Conservation (phyloP, 2,888 invertebrate genomes). For the Cerceris ruficornis region DNA sequence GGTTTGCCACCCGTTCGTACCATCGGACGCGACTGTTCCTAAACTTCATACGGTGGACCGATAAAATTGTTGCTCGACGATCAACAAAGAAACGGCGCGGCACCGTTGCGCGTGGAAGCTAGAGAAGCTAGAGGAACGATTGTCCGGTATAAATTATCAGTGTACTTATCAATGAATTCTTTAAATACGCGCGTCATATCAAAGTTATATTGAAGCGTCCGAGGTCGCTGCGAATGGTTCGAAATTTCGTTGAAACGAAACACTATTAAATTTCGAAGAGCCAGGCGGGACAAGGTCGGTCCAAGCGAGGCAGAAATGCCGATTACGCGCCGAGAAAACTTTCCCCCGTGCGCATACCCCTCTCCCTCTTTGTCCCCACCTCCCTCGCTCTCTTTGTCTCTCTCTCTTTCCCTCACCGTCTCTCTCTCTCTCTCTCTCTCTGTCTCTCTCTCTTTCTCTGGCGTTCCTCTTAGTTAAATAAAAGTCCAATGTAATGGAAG, state of each 20-base stretch:
- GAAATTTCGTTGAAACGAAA: constrained; percentile 15
- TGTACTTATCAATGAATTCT: background rate
- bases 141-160: too few relatives aligned
- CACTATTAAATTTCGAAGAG: constrained; percentile 25
- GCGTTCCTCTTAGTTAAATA: constrained; percentile 38
- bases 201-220: background rate
- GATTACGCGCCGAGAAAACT: constrained; percentile 44
- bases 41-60: too few relatives aligned
- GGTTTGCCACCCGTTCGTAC: too few relatives aligned
- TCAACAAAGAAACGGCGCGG: too few relatives aligned
- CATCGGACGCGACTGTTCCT: too few relatives aligned
- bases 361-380: background rate
- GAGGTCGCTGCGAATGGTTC: background rate
- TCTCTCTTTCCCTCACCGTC: too few relatives aligned
- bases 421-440: too few relatives aligned
- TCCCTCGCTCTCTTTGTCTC: too few relatives aligned
- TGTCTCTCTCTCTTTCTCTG: background rate
- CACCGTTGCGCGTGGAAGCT: too few relatives aligned
- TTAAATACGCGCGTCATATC: background rate
- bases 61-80: too few relatives aligned
- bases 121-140: too few relatives aligned
- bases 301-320: constrained; percentile 37
- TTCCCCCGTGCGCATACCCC: constrained; percentile 32
- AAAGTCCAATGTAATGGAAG: constrained; percentile 32
- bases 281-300: constrained; percentile 47